Evolutionary conservation across 2,888 invertebrate genomes (phyloP), one percentile per base, ranked within the genome.

Genomic region (Eilema caniola): DNA sequence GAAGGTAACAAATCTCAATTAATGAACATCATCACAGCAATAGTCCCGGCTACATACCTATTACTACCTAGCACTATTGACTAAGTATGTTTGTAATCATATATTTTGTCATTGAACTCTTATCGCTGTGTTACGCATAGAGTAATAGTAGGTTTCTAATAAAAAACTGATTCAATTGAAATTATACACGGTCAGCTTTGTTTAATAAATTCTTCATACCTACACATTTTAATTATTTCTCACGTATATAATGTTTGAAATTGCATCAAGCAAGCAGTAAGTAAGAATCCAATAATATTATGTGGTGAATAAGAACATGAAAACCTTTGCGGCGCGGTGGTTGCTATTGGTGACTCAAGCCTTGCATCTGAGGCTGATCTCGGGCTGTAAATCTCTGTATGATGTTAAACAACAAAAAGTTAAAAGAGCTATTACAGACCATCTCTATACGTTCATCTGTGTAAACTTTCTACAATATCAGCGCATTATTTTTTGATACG

Each of bases 151-250:
- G 11, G 3, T 23, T 62, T 62, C 37, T n/a, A n/a, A 41, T 41
- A 23, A 37, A 68, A 37, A 67, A 16, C 4, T 72, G 63, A 67
- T 74, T 11, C 64, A 62, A 72, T 78, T 71, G 57, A 70, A 71
- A 72, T 64, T 68, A 25, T 74, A 57, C 62, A 80, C 66, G 81
- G 41, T 56, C 25, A n/a, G 33, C 11, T 37, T 62, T 28, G 72
- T 66, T 68, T 31, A 53, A 47, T 69, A 41, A 71, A 56, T 70
- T 71, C 64, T 70, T 71, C 64, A 71, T 24, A n/a, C 47, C 47
- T 28, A 28, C 37, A 37, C 33, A 59, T 62, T 71, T 75, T 72
- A 59, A 73, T 73, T 70, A 47, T 33, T 14, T 69, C 59, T 67
- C 20, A 66, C 70, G 68, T 64, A 37, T 37, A 12, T 12, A 16